Evolutionary conservation across 1,140 invertebrate genomes (phyloP).

Genomic region (Achroia grisella): DNA sequence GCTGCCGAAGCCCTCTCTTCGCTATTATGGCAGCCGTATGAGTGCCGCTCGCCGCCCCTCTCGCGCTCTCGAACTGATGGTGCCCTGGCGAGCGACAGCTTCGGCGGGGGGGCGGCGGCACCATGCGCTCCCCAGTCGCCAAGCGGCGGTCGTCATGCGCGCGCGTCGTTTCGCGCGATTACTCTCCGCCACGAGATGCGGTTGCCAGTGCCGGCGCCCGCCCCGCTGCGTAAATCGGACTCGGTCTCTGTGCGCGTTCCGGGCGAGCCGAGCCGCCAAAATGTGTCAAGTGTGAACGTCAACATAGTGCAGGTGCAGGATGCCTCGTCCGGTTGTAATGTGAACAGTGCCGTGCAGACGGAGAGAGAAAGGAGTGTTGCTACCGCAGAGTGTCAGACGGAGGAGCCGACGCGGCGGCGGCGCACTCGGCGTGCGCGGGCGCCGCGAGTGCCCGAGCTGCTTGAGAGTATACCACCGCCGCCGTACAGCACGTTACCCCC

Average conservation of each 20-base stretch:
- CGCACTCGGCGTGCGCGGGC: constrained; percentile 37
- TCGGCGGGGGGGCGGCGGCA: constrained; percentile 26
- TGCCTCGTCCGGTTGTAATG: constrained; percentile 38
- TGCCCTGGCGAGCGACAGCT: constrained; percentile 28
- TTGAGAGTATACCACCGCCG: constrained; percentile 56
- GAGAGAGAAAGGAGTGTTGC: constrained; percentile 56
- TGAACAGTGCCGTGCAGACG: constrained; percentile 63
- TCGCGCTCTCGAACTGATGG: constrained; percentile 58
- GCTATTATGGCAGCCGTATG: constrained; percentile 71
- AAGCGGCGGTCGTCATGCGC: constrained; percentile 62
- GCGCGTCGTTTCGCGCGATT: constrained; percentile 54
- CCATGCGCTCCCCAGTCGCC: constrained; percentile 47
- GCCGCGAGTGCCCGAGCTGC: constrained; percentile 38
- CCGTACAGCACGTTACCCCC: constrained; percentile 69
- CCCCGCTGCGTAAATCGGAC: constrained; percentile 53
- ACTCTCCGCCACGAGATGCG: constrained; percentile 61
- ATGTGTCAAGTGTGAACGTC: constrained; percentile 65
- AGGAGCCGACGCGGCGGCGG: constrained; percentile 57
- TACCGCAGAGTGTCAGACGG: constrained; percentile 62
- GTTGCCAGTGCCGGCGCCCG: constrained; percentile 68
- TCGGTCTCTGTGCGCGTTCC: constrained; percentile 62
- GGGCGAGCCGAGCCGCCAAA: constrained; percentile 48
- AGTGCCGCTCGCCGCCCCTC: constrained; percentile 65
- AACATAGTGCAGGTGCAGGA: constrained; percentile 64
- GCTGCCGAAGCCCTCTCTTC: constrained; percentile 69